Conservation (phyloP, 2,888 invertebrate species). For the Limenitis camilla region DNA sequence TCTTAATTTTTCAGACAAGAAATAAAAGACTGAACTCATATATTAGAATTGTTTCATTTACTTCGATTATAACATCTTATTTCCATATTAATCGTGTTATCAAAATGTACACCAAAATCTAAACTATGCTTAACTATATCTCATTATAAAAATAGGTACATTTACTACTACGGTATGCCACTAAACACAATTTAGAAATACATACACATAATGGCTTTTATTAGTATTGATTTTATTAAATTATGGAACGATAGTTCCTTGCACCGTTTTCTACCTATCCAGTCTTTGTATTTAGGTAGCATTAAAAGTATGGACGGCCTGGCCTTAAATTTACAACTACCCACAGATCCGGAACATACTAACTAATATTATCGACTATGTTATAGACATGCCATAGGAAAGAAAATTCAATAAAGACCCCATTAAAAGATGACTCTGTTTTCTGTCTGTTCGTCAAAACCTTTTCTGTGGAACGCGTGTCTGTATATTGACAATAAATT, state of each 20-base stretch:
- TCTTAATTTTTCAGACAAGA: slow-evolving; percentile 6
- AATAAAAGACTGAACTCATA: slow-evolving; percentile 59
- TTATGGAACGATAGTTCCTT: slow-evolving; percentile 9
- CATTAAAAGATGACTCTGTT: too few species aligned
- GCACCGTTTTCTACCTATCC: slow-evolving; percentile 34
- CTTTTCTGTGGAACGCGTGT: too few species aligned
- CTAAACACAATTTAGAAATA: slow-evolving; percentile 32
- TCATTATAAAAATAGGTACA: slow-evolving; percentile 69
- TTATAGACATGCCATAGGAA: too few species aligned
- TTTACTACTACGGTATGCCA: slow-evolving; percentile 39
- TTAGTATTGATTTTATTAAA: slow-evolving; percentile 24
- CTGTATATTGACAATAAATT: too few species aligned
- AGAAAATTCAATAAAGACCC: too few species aligned
- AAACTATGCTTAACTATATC: slow-evolving; percentile 50
- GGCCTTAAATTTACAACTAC: slow-evolving; percentile 39
- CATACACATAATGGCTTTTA: slow-evolving; percentile 29
- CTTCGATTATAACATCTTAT: slow-evolving; percentile 49
- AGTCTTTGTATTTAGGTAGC: slow-evolving; percentile 46
- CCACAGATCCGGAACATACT: slow-evolving; percentile 20
- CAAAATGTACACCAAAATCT: slow-evolving; percentile 67
- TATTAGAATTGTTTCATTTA: slow-evolving; percentile 54
- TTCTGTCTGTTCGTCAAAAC: too few species aligned
- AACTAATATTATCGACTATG: too few species aligned
- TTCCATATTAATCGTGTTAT: slow-evolving; percentile 50
- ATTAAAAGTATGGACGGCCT: slow-evolving; percentile 57